Base-by-base conservation (phyloP, 2,797 vertebrate genomes). In the Aplochiton taeniatus region DNA sequence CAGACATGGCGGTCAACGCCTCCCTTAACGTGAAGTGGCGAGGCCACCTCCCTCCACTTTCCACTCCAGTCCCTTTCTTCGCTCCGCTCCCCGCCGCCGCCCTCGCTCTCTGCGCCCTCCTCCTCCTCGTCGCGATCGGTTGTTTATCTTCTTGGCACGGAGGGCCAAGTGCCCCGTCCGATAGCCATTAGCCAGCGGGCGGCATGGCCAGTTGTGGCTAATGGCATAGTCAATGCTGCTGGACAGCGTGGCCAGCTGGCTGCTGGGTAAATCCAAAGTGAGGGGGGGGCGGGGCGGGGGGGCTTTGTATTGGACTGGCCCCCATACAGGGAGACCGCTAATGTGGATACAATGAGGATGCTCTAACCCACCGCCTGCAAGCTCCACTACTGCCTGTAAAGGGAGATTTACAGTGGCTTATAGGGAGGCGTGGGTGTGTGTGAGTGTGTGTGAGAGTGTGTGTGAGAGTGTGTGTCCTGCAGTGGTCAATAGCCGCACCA, bases 181-280 rank as follows among this genome's bases (percentile, higher is more conserved):
- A 74, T 80, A 70, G 80, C 81, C 70, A 67, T 69, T 79, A 66
- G 66, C 55, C 50, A 41, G 68, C 48, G 70, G 73, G 50, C 58
- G 59, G 64, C 65, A 80, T 78, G 72, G 70, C 79, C 73, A 81
- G 49, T 44, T 56, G 68, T 53, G 65, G 70, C 66, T 80, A 81
- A 83, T 76, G 83, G 82, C 71, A 47, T 8, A n/a, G 31, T 85
- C 77, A 48, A 83, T 84, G 67, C 13, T 42, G 49, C 47, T 70
- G 72, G 76, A 53, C 72, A 69, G 71, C 48, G 64, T 51, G 20
- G 70, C 53, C 70, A 55, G n/a, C n/a, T n/a, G n/a, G n/a, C n/a
- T n/a, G n/a, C n/a, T n/a, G n/a, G n/a, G n/a, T n/a, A n/a, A n/a
- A n/a, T n/a, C n/a, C n/a, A n/a, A n/a, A n/a, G n/a, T n/a, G n/a